Percentiles rank a stretch among this genome's conserved stretches.
Evolutionary conservation across 2,113 vertebrate species (phyloP).

Genomic region (Delphinus delphis): DNA sequence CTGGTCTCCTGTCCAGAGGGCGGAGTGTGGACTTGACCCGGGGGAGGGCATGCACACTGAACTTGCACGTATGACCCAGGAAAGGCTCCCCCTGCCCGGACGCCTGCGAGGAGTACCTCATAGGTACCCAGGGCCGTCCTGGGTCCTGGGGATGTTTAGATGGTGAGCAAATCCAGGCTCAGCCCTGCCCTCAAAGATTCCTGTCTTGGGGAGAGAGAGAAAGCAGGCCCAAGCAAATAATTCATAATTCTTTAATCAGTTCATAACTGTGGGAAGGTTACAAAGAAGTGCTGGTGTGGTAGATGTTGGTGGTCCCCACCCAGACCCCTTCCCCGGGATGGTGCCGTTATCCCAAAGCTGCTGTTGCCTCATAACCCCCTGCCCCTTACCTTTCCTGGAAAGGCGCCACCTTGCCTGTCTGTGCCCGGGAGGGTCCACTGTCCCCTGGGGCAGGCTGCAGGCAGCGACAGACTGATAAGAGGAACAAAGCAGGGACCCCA

Average conservation of each 20-base stretch:
- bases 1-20: neutral
- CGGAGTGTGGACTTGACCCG: neutral
- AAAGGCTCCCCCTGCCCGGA: too few species aligned
- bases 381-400: neutral
- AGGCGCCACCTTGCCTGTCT: neutral
- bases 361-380: neutral
- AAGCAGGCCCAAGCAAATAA: neutral
- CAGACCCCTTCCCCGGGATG: neutral
- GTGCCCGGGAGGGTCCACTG: too few species aligned
- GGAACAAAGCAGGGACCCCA: neutral
- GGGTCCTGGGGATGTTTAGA: neutral
- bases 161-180: neutral
- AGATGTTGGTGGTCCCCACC: neutral
- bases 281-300: too few species aligned
- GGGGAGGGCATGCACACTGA: neutral
- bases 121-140: neutral
- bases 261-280: neutral
- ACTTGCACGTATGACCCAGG: fast-evolving
- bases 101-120: fast-evolving
- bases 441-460: neutral
- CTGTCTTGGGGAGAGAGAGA: neutral
- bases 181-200: neutral
- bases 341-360: neutral
- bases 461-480: fast-evolving
- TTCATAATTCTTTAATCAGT: too few species aligned